A percentile compares a stretch with the other conserved stretches of the same genome.
Conservation (phyloP, 2,888 invertebrate genomes). For the Timema podura region DNA sequence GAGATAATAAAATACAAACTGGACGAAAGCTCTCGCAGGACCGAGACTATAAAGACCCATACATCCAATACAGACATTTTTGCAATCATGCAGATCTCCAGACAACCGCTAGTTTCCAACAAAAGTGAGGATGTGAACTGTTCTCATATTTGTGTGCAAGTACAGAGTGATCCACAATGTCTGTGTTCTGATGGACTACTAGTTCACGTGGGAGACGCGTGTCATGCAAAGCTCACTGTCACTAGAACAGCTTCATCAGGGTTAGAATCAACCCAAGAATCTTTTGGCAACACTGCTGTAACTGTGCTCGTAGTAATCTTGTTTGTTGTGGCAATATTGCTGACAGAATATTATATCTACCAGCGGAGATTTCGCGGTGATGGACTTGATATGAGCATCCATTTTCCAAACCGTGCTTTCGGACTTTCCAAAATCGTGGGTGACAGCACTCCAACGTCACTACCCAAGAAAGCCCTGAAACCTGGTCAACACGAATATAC, state of each 20-base stretch:
- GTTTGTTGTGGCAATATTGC: slow-evolving; percentile 1
- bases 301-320: not conserved
- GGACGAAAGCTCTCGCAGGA: slow-evolving; percentile 44
- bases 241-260: not conserved
- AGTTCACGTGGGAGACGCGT: slow-evolving; percentile 42
- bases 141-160: slow-evolving; percentile 58
- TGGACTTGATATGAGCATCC: slow-evolving; percentile 34
- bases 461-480: slow-evolving; percentile 28
- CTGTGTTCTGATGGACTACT: slow-evolving; percentile 53
- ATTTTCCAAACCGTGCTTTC: slow-evolving; percentile 43
- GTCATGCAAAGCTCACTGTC: slow-evolving; percentile 33
- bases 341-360: not conserved
- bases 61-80: slow-evolving; percentile 50
- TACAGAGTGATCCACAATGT: slow-evolving; percentile 49
- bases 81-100: slow-evolving; percentile 51
- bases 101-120: slow-evolving; percentile 52
- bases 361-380: not conserved
- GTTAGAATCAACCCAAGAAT: not conserved
- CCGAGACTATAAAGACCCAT: slow-evolving; percentile 40
- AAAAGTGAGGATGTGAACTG: slow-evolving; percentile 53
- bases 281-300: not conserved
- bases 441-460: not conserved
- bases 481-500: slow-evolving; percentile 43
- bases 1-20: slow-evolving; percentile 58
- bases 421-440: slow-evolving; percentile 32